Conservation (phyloP, 2,888 invertebrate genomes). For the Tromatobia lineatoria region DNA sequence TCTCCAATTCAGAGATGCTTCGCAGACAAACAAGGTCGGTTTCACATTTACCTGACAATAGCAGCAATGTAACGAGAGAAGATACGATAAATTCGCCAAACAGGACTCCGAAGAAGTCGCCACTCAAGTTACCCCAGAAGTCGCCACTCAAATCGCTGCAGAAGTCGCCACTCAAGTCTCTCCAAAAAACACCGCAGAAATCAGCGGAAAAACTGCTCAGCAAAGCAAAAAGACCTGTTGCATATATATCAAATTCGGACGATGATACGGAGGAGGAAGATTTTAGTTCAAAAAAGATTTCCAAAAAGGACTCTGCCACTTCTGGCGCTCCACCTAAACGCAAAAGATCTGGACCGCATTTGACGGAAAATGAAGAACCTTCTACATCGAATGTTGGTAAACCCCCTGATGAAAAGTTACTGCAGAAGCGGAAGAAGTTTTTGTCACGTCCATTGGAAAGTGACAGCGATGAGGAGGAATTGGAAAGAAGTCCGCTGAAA, state of each 20-base stretch:
- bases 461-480: conserved; percentile 43
- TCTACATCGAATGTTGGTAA: neutral
- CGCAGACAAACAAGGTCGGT: conserved; percentile 43
- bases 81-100: neutral
- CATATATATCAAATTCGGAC: neutral
- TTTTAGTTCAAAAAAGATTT: conserved; percentile 1
- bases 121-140: neutral
- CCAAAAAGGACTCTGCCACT: neutral
- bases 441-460: conserved; percentile 14
- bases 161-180: too few relatives aligned
- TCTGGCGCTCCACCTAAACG: neutral
- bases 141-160: neutral
- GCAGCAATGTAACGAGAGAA: neutral
- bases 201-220: neutral
- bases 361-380: neutral
- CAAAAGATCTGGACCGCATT: neutral
- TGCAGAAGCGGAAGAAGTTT: conserved; percentile 45
- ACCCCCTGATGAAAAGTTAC: neutral
- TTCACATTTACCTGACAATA: neutral
- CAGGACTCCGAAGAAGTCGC: neutral
- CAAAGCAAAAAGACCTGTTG: neutral
- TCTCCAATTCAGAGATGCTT: conserved; percentile 60
- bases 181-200: neutral
- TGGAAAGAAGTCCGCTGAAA: conserved; percentile 33
- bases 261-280: neutral